Conservation (phyloP, 2,797 vertebrate species). For the Luscinia luscinia region DNA sequence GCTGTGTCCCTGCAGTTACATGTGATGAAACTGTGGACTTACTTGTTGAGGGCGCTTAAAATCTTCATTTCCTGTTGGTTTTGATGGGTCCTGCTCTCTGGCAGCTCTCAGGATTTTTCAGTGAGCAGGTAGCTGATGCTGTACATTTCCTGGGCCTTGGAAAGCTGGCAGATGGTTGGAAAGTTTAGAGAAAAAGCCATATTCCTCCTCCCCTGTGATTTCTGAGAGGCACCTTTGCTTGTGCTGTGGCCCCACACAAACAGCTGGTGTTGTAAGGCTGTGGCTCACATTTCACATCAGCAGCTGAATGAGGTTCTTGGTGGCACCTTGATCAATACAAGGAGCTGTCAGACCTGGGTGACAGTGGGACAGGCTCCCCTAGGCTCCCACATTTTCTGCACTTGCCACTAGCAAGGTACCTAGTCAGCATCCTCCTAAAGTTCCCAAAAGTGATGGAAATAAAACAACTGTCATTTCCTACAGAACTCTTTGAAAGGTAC, state of each 20-base stretch:
- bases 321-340: neutral
- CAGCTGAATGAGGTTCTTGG: neutral
- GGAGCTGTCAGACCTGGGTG: neutral
- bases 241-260: neutral
- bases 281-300: neutral
- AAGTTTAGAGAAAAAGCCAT: neutral
- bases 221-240: neutral
- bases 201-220: neutral
- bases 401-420: neutral
- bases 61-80: neutral
- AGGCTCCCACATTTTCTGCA: neutral
- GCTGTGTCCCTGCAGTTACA: neutral
- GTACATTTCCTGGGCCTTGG: neutral
- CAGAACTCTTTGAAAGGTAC: neutral
- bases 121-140: neutral
- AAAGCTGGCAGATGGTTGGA: neutral
- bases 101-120: neutral
- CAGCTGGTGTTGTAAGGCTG: neutral
- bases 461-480: neutral
- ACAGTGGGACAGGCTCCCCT: fast-evolving
- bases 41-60: neutral
- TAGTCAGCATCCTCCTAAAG: neutral
- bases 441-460: neutral
- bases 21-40: neutral
- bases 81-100: neutral